Evolutionary conservation across 2,888 invertebrate species (phyloP), one percentile per base, ranked within the genome.

Genomic region (Heliconius sara): DNA sequence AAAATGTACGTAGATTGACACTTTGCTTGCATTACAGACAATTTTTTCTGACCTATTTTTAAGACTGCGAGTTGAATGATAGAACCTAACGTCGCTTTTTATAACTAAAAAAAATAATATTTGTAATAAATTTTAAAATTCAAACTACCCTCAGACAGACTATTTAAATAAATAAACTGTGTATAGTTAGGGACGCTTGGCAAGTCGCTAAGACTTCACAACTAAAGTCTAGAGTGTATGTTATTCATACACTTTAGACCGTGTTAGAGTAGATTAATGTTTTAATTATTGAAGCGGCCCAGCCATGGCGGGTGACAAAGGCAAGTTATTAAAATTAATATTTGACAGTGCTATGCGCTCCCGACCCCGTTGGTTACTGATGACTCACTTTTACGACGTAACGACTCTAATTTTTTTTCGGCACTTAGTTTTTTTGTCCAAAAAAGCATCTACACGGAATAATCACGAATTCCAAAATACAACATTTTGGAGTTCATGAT

Each of bases 261-360:
- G 81, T 80, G 83, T 81, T 76, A 80, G 78, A 76, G 70, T 73
- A 82, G 83, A 83, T 83, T 81, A 83, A 84, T 83, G 76, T 86
- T 81, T 83, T 80, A 79, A 83, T 83, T 80, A 84, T 83, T 80
- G 76, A 84, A 76, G 70, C 68, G 77, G 72, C 43, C 6, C 67
- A 47, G 22, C 39, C 65, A 47, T 74, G 65, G 80, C 74, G 77
- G 22, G 74, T 88, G 91, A 91, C 91, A 90, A 91, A 91, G 88
- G 88, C 88, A 83, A 83, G 88, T 87, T 91, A 88, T 92, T 91
- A 90, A 88, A 89, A 90, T 92, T 91, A 92, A 92, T 91, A 92
- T 91, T 92, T 91, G 84, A 81, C 77, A 90, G 68, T 60, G 66
- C 60, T 30, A 68, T 66, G 27, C 66, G 76, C 76, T 76, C 76